Percentiles rank a stretch among this genome's conserved stretches.
Evolutionary conservation across 2,797 vertebrate genomes (phyloP).

Genomic region (Silurus lanzhouensis): DNA sequence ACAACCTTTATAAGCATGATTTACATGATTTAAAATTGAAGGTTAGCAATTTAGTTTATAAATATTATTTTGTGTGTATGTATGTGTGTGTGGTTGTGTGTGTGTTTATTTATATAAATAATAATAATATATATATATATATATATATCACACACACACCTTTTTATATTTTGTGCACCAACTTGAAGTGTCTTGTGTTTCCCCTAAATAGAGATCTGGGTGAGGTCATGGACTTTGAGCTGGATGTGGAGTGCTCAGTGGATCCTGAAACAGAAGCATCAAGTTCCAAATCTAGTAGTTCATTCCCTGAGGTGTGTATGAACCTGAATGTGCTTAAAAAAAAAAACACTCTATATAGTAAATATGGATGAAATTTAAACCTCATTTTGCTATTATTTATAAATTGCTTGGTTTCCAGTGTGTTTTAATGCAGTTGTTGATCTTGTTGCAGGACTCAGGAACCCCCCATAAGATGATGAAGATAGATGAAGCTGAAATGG

Average conservation of each 20-base stretch:
- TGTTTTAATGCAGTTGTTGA: background rate
- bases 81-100: background rate
- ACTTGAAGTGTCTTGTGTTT: background rate
- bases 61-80: too few relatives aligned
- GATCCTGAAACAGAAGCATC: conserved; percentile 67
- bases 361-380: background rate
- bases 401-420: background rate
- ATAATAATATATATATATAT: too few relatives aligned
- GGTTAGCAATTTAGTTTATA: too few relatives aligned
- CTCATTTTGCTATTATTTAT: background rate
- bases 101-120: background rate
- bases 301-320: conserved; percentile 34
- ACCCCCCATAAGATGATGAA: conserved; percentile 80
- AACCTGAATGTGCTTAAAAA: too few relatives aligned
- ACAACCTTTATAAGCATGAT: background rate
- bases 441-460: conserved; percentile 68
- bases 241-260: conserved; percentile 72
- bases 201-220: conserved; percentile 75
- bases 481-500: conserved; percentile 73
- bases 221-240: conserved; percentile 88
- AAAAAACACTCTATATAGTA: background rate
- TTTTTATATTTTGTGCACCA: background rate
- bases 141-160: too few relatives aligned
- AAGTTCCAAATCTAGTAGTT: conserved; percentile 53
- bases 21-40: too few relatives aligned